Evolutionary conservation across 2,113 vertebrate genomes (phyloP).

Genomic region (Synodontis membranacea): DNA sequence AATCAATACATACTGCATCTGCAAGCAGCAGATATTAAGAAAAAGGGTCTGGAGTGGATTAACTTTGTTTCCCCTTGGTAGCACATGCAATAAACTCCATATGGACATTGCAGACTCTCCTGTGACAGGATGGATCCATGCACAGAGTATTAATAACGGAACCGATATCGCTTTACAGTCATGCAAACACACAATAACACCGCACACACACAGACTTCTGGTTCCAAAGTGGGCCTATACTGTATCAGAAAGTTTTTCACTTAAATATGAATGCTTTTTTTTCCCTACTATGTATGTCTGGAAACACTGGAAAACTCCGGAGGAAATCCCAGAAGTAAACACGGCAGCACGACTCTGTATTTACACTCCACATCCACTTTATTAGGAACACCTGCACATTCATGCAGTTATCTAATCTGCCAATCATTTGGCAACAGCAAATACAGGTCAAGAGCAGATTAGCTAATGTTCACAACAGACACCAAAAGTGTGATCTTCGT

Average conservation of each 20-base stretch:
- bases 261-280: background rate
- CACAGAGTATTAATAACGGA: constrained; percentile 8
- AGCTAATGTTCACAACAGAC: too few relatives aligned
- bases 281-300: background rate
- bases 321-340: background rate
- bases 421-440: too few relatives aligned
- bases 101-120: constrained; percentile 35
- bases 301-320: background rate
- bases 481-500: too few relatives aligned
- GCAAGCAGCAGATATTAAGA: constrained; percentile 50
- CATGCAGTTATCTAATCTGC: too few relatives aligned
- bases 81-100: constrained; percentile 57
- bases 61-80: constrained; percentile 52
- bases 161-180: constrained; percentile 4
- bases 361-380: too few relatives aligned
- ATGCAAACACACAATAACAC: constrained; percentile 6
- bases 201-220: background rate
- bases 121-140: constrained; percentile 39
- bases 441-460: too few relatives aligned
- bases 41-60: constrained; percentile 58
- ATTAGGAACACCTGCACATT: too few relatives aligned
- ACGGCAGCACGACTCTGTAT: too few relatives aligned
- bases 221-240: background rate
- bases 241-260: background rate
- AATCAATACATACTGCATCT: constrained; percentile 65